Evolutionary conservation across 2,113 vertebrate species (phyloP), one percentile per base, ranked within the genome.

Genomic region (Pimephales promelas): DNA sequence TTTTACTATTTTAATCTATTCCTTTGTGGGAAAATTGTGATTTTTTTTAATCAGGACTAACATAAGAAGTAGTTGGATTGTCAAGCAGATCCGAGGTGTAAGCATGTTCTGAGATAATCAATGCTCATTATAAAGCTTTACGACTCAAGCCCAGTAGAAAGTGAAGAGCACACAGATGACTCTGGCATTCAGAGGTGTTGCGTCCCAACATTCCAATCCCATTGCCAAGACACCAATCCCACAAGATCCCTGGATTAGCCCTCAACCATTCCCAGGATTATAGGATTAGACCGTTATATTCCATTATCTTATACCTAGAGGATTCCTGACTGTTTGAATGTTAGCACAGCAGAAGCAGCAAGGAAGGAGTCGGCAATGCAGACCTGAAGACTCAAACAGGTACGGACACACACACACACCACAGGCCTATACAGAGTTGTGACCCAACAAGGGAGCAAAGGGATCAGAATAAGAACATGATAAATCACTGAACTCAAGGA

Each of bases 251-350:
- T 89, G 91, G 92, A 89, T 94, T 94, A 94, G 92, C 93, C 92
- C 90, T 90, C 86, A 91, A 90, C 92, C 92, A 92, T 91, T 93
- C 90, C 92, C 85, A 85, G 93, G 94, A 94, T 94, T 94, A 93
- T 89, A 79, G 93, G 93, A 94, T 94, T 94, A 94, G 92, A 94
- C 91, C 89, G 61, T 61, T 93, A 92, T 93, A 95, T 94, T 93
- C 93, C 92, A 94, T 94, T 94, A 94, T 94, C 91, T 94, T 90
- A 54, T 71, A 66, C 59, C 45, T 61, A 73, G 75, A 83, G 83
- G 57, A 85, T 81, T 64, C 83, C n/a, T 54, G 13, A 77, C 75
- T 5, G 43, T 43, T 66, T 59, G 49, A 26, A 52, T 61, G 47
- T 47, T 26, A 49, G 20, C 2, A 0, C n/a, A 45, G 49, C n/a